phyloP scores from a whole-genome alignment of 2,888 invertebrate species.

The Dugesia japonica region DNA sequence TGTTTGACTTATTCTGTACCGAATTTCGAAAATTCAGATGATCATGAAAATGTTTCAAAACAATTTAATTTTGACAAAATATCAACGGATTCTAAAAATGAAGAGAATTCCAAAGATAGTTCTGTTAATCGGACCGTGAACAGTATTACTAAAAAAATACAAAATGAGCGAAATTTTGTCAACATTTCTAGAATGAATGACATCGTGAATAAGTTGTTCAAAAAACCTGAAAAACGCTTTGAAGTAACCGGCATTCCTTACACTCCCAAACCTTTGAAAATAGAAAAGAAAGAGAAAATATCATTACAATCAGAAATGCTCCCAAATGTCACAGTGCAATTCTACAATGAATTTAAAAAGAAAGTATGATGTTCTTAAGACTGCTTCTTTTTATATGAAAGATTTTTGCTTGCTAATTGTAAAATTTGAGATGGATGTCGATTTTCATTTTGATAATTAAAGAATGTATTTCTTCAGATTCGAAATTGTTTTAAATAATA shows the following conservation, averaged over 20 bases:
- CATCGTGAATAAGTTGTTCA: not conserved
- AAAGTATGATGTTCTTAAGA: not conserved
- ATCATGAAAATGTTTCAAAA: not conserved
- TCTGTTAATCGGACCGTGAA: too few species aligned
- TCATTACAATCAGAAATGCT: not conserved
- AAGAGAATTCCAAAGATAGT: too few species aligned
- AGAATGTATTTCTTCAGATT: too few species aligned
- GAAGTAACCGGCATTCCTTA: not conserved
- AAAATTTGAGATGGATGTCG: too few species aligned
- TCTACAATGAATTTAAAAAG: not conserved
- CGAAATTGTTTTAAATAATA: too few species aligned
- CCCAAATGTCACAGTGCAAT: not conserved
- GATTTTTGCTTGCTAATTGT: too few species aligned
- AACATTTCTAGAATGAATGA: not conserved
- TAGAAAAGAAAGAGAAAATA: not conserved
- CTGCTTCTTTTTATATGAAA: too few species aligned
- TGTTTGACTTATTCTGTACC: not conserved
- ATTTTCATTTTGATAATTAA: too few species aligned
- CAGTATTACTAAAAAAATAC: not conserved
- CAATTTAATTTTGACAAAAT: not conserved
- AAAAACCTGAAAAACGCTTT: not conserved
- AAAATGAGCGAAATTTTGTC: too few species aligned
- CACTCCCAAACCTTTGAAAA: not conserved
- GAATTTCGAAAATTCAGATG: not conserved
- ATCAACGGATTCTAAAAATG: not conserved